Percentiles rank a stretch among this genome's conserved stretches.
Conservation (phyloP, 2,113 vertebrate species). For the Brachyistius frenatus region DNA sequence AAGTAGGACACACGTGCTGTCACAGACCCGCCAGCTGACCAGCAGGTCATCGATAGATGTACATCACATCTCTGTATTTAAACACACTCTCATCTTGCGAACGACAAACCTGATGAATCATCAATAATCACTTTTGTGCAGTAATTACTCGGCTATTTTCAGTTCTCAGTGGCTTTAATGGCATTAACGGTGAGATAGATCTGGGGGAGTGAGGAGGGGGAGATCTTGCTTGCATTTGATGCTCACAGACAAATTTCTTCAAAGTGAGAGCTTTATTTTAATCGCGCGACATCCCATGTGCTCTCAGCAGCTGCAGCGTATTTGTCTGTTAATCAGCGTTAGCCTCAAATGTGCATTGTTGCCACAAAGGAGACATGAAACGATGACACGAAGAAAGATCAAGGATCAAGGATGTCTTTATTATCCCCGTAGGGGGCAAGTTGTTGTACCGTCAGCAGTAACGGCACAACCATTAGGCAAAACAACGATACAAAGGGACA, state of each 20-base stretch:
- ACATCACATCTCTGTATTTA: background rate
- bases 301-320: conserved; percentile 10
- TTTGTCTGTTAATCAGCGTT: conserved; percentile 22
- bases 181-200: conserved; percentile 19
- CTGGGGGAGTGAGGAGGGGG: background rate
- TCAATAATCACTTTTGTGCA: conserved; percentile 43
- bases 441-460: no score
- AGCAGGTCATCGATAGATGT: conserved; percentile 6
- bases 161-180: conserved; percentile 16
- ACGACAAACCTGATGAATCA: conserved; percentile 40
- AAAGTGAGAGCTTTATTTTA: background rate
- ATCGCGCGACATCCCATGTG: conserved; percentile 7
- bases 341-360: background rate
- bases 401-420: background rate
- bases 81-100: background rate
- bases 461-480: no score
- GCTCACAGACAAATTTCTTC: background rate
- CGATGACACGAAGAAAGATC: background rate
- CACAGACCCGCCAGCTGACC: background rate
- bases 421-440: no score
- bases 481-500: no score
- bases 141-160: conserved; percentile 42
- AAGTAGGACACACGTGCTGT: background rate
- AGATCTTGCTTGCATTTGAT: background rate
- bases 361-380: conserved; percentile 6